Percentiles rank a stretch among this genome's conserved stretches.
Conservation (phyloP, 2,888 invertebrate genomes). For the Dioctria linearis region DNA sequence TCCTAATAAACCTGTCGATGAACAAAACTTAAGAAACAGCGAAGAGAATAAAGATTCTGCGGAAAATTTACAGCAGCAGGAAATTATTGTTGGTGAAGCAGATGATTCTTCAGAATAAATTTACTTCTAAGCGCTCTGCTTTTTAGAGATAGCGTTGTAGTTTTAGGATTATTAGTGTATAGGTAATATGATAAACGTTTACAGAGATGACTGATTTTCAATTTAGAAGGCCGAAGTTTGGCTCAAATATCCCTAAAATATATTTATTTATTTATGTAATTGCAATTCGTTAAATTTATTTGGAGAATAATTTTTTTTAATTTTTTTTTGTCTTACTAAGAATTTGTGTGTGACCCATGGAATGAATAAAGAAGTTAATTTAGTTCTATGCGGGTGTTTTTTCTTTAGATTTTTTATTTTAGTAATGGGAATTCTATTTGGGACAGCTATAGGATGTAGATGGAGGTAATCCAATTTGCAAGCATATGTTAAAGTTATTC, state of each 20-base stretch:
- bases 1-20: slow-evolving; percentile 44
- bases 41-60: slow-evolving; percentile 36
- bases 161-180: too few relatives aligned
- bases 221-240: slow-evolving; percentile 37
- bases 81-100: slow-evolving; percentile 14
- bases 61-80: slow-evolving; percentile 28
- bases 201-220: slow-evolving; percentile 23
- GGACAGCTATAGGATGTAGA: too few relatives aligned
- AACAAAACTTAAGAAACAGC: slow-evolving; percentile 50
- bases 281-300: slow-evolving; percentile 9
- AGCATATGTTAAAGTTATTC: too few relatives aligned
- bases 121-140: not conserved
- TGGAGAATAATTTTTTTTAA: not conserved
- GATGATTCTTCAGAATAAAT: slow-evolving; percentile 22
- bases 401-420: not conserved
- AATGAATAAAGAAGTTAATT: slow-evolving; percentile 32
- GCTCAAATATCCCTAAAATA: not conserved
- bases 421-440: too few relatives aligned
- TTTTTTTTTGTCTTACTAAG: not conserved
- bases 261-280: slow-evolving; percentile 43
- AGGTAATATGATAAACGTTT: not conserved
- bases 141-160: too few relatives aligned
- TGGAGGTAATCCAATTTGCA: too few relatives aligned
- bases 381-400: not conserved
- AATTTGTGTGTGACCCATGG: slow-evolving; percentile 23